Evolutionary conservation across 2,888 invertebrate species (phyloP).

Genomic region (Criorhina ranunculi): DNA sequence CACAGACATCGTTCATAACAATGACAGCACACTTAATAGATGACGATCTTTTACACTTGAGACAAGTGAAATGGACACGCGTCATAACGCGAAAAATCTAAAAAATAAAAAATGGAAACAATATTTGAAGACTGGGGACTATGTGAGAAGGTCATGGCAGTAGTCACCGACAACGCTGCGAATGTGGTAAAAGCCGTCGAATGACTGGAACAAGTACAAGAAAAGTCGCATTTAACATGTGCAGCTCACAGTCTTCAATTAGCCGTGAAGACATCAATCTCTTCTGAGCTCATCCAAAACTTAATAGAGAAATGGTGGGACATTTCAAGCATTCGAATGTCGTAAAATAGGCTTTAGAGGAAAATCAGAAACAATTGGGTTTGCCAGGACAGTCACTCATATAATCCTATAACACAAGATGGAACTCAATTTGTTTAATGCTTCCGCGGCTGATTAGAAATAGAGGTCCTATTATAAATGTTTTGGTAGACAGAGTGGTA

Average conservation of each 20-base stretch:
- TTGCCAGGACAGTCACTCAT: slow-evolving; percentile 13
- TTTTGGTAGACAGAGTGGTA: slow-evolving; percentile 6
- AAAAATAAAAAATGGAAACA: slow-evolving; percentile 12
- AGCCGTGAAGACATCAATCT: slow-evolving; percentile 17
- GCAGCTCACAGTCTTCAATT: slow-evolving; percentile 26
- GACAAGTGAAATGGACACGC: slow-evolving; percentile 18
- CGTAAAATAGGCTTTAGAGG: slow-evolving; percentile 28
- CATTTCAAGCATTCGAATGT: slow-evolving; percentile 31
- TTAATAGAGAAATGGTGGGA: too few relatives aligned
- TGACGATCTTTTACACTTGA: slow-evolving; percentile 26
- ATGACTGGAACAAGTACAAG: slow-evolving; percentile 13
- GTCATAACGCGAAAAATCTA: slow-evolving; percentile 1
- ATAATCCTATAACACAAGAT: slow-evolving; percentile 18
- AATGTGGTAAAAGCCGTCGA: slow-evolving; percentile 21
- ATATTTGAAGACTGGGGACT: slow-evolving; percentile 23
- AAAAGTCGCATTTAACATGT: slow-evolving; percentile 6
- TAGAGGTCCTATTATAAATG: slow-evolving; percentile 7
- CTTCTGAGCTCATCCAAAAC: slow-evolving; percentile 24
- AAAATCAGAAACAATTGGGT: slow-evolving; percentile 30
- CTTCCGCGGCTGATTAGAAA: slow-evolving; percentile 32
- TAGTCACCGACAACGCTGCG: slow-evolving; percentile 31
- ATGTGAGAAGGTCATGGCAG: slow-evolving; percentile 20
- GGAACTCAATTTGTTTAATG: slow-evolving; percentile 36
- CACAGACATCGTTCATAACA: slow-evolving; percentile 23
- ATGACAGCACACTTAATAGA: slow-evolving; percentile 26